Evolutionary conservation across 2,113 vertebrate genomes (phyloP).

Genomic region (Loxodonta africana): DNA sequence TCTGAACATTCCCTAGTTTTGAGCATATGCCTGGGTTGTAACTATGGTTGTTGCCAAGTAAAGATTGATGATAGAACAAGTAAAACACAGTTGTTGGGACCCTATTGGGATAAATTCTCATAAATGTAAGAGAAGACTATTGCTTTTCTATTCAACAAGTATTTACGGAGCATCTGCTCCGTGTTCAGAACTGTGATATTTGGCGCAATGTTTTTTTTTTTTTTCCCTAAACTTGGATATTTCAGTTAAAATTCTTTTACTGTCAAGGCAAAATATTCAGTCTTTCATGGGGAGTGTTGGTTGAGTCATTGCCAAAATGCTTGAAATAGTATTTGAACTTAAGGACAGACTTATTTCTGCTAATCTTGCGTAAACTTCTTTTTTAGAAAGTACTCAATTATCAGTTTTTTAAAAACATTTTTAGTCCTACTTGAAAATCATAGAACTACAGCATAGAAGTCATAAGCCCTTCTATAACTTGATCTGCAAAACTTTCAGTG

Average conservation of each 20-base stretch:
- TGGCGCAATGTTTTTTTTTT: slow-evolving; percentile 33
- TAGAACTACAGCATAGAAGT: not conserved
- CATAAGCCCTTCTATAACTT: not conserved
- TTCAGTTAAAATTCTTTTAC: slow-evolving; percentile 35
- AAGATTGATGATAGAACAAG: not conserved
- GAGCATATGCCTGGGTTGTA: not conserved
- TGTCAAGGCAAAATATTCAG: slow-evolving; percentile 49
- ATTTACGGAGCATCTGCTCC: slow-evolving; percentile 50
- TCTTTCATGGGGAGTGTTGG: slow-evolving; percentile 28
- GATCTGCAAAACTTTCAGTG: not conserved
- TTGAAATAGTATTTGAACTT: slow-evolving; percentile 43
- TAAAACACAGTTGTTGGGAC: slow-evolving; percentile 17
- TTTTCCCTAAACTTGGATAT: slow-evolving; percentile 54
- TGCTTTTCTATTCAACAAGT: not conserved
- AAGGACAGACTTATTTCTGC: slow-evolving; percentile 47
- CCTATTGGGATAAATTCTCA: not conserved
- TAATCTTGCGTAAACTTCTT: not conserved
- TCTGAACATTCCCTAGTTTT: not conserved
- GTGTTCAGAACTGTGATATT: slow-evolving; percentile 21
- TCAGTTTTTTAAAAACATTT: slow-evolving; percentile 5
- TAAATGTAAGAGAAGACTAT: not conserved
- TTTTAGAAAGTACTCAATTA: slow-evolving; percentile 27
- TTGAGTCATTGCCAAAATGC: slow-evolving; percentile 13
- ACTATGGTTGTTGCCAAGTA: not conserved
- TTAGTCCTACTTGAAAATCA: not conserved